These are phyloP conservation scores for Epirrhoe alternata DNA, from an alignment of 2,888 invertebrate species.

Conservation along the genomic window DNA sequence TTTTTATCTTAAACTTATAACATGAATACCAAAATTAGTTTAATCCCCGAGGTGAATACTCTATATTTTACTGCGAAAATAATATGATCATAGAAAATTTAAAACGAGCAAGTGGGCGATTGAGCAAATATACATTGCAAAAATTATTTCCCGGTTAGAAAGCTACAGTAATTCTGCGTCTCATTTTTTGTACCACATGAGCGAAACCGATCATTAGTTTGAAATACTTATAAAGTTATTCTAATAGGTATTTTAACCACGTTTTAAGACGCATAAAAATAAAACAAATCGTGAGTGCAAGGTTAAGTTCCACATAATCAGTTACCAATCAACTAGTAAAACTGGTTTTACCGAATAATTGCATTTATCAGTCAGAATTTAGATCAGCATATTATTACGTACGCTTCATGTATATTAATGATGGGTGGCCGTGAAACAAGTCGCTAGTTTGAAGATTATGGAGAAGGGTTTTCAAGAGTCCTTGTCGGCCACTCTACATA, in stretches of 20 bases:
- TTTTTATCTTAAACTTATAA: too few species aligned
- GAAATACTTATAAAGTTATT: too few species aligned
- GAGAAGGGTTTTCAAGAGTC: too few species aligned
- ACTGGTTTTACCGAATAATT: constrained; percentile 19
- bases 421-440: not conserved
- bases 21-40: too few species aligned
- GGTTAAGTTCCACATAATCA: constrained; percentile 15
- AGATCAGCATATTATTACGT: not conserved
- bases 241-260: not conserved
- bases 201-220: not conserved
- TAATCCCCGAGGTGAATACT: too few species aligned
- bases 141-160: too few species aligned
- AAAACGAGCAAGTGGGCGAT: too few species aligned
- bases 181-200: not conserved
- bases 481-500: too few species aligned
- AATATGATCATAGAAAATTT: too few species aligned
- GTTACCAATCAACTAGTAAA: constrained; percentile 7
- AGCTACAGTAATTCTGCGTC: too few species aligned
- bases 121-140: too few species aligned
- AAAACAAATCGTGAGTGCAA: constrained; percentile 9
- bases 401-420: not conserved
- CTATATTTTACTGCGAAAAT: too few species aligned
- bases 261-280: constrained; percentile 5
- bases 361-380: not conserved
- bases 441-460: not conserved